phyloP scores from a whole-genome alignment of 2,888 invertebrate species.

The Palloptera scutellata region DNA sequence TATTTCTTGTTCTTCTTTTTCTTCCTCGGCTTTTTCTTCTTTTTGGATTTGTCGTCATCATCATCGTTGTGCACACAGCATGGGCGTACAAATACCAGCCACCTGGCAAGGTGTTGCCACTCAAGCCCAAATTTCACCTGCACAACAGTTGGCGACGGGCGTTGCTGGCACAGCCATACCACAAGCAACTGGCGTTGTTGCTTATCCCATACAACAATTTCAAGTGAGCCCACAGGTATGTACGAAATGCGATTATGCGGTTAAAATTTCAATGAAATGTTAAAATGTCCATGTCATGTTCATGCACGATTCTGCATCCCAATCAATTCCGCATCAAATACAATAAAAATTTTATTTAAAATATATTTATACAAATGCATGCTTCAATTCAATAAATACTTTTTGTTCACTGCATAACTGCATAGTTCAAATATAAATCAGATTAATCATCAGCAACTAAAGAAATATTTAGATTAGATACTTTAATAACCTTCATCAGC shows the following conservation, averaged over 20 bases:
- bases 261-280: constrained; percentile 11
- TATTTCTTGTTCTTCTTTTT: constrained; percentile 13
- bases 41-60: constrained; percentile 26
- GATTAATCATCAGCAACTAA: too few species aligned
- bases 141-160: constrained; percentile 74
- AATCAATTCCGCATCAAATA: constrained; percentile 27
- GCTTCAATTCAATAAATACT: constrained; percentile 1
- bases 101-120: constrained; percentile 81
- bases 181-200: constrained; percentile 82
- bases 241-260: constrained; percentile 31
- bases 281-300: constrained; percentile 25
- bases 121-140: constrained; percentile 74
- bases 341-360: background rate
- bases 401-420: too few species aligned
- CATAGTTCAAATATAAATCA: too few species aligned
- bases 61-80: constrained; percentile 66
- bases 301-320: constrained; percentile 36
- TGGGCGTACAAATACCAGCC: constrained; percentile 84
- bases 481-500: too few species aligned
- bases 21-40: constrained; percentile 16
- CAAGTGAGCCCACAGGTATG: constrained; percentile 73
- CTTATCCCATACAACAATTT: constrained; percentile 92
- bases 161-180: constrained; percentile 75
- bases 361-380: background rate
- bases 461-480: too few species aligned